Conservation (phyloP, 1,140 invertebrate genomes). For the Condylostylus longicornis region DNA sequence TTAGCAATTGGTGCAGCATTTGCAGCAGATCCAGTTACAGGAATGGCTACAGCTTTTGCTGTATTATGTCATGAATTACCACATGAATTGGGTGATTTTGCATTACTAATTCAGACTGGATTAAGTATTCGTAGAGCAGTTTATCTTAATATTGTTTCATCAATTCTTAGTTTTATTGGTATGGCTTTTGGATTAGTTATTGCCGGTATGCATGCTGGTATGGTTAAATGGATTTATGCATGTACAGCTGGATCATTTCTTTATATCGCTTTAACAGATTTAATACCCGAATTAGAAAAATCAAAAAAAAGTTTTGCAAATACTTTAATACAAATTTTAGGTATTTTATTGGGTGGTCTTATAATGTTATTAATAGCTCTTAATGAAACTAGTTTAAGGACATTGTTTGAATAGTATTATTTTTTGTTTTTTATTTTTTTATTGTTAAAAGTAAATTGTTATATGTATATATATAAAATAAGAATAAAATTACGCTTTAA, state of each 20-base stretch:
- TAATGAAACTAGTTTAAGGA: slow-evolving; percentile 52
- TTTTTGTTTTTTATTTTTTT: no score
- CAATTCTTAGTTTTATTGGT: slow-evolving; percentile 57
- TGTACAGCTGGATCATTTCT: slow-evolving; percentile 67
- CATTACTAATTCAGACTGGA: slow-evolving; percentile 58
- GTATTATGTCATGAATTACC: slow-evolving; percentile 70
- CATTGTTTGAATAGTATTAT: slow-evolving; percentile 38
- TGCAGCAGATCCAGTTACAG: slow-evolving; percentile 49
- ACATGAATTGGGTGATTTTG: slow-evolving; percentile 70
- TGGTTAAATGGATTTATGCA: slow-evolving; percentile 60
- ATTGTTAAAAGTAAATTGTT: no score
- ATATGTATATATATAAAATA: no score
- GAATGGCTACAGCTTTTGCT: slow-evolving; percentile 60
- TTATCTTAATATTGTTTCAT: slow-evolving; percentile 57
- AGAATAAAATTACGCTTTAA: no score
- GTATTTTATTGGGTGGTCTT: slow-evolving; percentile 49
- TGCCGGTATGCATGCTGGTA: slow-evolving; percentile 46
- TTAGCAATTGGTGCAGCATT: slow-evolving; percentile 67
- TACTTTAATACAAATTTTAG: slow-evolving; percentile 45
- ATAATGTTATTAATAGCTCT: slow-evolving; percentile 62
- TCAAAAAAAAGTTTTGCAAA: slow-evolving; percentile 27
- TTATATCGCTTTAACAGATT: slow-evolving; percentile 66
- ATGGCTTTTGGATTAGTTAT: slow-evolving; percentile 55
- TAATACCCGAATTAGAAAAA: slow-evolving; percentile 47
- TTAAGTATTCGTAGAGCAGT: slow-evolving; percentile 54